Base-by-base conservation (phyloP, 2,113 vertebrate species). In the Euleptes europaea region DNA sequence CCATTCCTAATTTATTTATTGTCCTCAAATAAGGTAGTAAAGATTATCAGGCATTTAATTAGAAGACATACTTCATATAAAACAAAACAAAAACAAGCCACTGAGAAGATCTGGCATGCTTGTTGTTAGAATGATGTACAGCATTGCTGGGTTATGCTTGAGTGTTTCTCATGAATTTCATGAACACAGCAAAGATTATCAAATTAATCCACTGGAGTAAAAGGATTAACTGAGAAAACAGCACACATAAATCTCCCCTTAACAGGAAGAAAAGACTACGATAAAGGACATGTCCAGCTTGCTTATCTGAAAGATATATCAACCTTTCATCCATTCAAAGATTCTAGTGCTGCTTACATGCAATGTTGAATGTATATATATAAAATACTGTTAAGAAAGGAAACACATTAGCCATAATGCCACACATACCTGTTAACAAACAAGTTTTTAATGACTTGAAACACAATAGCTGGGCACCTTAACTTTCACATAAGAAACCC, bases 141-240 rank as follows among this genome's bases (percentile, higher is more conserved):
- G 83, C 17, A 28, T 40, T 86, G 40, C 74, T 5, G 21, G 67
- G 83, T 92, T 84, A 80, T 42, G 44, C 73, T 65, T 86, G 73
- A 77, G 66, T 74, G 71, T 80, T 92, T 26, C 88, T 85, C 83
- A 38, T 76, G 54, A 51, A 83, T 75, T 94, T 88, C 83, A 86
- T 89, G 85, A 79, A 86, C 67, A 82, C 44, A 91, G 80, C 65
- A 83, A 89, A 44, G 54, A 80, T 33, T 31, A 57, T 79, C 0
- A 87, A 86, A 87, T 78, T 92, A 93, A 92, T 80, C 86, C 65
- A 66, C 51, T 0, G 1, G 2, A 54, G 81, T 93, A 93, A 93
- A 17, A 84, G 84, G 88, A 91, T 92, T 93, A 93, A 94, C 88
- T 91, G 78, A 90, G 69, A 94, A 94, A 93, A 90, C 82, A 33